Evolutionary conservation across 1,140 invertebrate genomes (phyloP), one percentile per base, ranked within the genome.

Genomic region (Diorhabda sublineata): DNA sequence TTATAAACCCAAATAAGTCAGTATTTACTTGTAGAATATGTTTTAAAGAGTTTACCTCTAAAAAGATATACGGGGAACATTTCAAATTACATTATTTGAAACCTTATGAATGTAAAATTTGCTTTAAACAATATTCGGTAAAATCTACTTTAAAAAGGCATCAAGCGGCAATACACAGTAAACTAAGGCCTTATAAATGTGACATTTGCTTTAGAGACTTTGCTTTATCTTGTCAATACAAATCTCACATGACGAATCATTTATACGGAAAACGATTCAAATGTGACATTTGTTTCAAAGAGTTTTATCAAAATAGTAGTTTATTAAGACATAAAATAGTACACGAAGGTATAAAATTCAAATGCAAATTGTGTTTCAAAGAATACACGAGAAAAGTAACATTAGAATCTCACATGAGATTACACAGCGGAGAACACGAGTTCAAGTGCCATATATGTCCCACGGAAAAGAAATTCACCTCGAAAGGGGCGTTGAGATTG

Each of bases 101-200:
- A 69, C 75, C 74, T 11, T 76, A 78, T 60, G 69, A 76, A 47
- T 82, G 81, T 64, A 70, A 74, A 5, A 69, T 76, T 45, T 82
- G 81, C 68, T 69, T 71, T 2, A 80, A 79, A 71, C 83, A 85
- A 75, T 91, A 90, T 79, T 88, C 87, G 44, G 86, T 88, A 73
- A 89, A 89, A 79, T 87, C 87, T 74, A 90, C 89, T 77, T 81
- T 90, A 63, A 87, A 91, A 81, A 90, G 91, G 69, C 91, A 93
- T 83, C 47, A 8, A 52, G 47, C 47, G n/a, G 47, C 47, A 52
- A 6, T 52, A n/a, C 47, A 52, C n/a, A 52, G 47, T 4, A 2
- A 8, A 52, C n/a, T 52, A 52, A 52, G n/a, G n/a, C 47, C 47
- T 8, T 52, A 3, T 52, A 52, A 52, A 4, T 52, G 47, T 4